Evolutionary conservation across 2,888 invertebrate species (phyloP), one percentile per base, ranked within the genome.

Genomic region (Yponomeuta sedellus): DNA sequence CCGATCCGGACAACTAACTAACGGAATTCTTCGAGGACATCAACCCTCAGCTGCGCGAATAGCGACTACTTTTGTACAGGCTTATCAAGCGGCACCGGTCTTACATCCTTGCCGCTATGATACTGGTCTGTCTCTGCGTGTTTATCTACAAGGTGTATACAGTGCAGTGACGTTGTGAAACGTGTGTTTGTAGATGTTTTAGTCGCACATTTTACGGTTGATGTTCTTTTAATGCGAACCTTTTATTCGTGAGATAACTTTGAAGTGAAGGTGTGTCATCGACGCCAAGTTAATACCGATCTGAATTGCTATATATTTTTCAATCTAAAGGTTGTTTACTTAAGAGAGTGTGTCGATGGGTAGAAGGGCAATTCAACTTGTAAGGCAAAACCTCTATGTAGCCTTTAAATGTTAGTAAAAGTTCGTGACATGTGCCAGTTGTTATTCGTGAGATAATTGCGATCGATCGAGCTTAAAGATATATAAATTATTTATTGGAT

Each of bases 21-120:
- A 78, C 68, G 78, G 83, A 82, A 70, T 82, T 72, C 74, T 81
- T 84, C 72, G 85, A 77, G 82, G 84, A 82, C 22, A 75, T 81
- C 20, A 44, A 71, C 73, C 83, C 86, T 76, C 81, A 74, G 4
- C 6, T 81, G 70, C 71, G 68, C 52, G 83, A 83, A 34, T 82
- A 82, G 74, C 71, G 65, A 22, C 59, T 25, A 64, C 39, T 20
- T n/a, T 52, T 44, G n/a, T 12, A 20, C 64, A 44, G 52, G 20
- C 20, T 52, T 52, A 12, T 12, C 44, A 16, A 12, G 3, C 16
- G 16, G 44, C 59, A 20, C 10, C 59, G 59, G 59, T 11, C 20
- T 16, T 5, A 16, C 44, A 16, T 52, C 16, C 44, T 52, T 5
- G 44, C 44, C 44, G 44, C 44, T 16, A 16, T 52, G 44, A 16